Percentiles rank a stretch among this genome's conserved stretches.
phyloP scores from a whole-genome alignment of 2,797 vertebrate species.

The Rousettus madagascariensis region DNA sequence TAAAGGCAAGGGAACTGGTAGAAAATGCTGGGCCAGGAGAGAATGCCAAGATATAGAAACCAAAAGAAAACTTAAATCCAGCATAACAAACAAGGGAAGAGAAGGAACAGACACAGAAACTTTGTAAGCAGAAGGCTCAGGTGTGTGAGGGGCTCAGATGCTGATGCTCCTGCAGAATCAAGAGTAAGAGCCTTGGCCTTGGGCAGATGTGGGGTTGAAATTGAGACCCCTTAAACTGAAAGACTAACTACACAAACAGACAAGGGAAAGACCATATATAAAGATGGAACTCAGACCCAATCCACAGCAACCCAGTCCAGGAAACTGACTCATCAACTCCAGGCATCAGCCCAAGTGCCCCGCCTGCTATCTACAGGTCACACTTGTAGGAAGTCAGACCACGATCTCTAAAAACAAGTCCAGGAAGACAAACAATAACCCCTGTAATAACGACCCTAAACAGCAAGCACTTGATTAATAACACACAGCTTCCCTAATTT shows the following conservation, averaged over 20 bases:
- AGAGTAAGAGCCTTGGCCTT: not conserved
- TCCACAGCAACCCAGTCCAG: not conserved
- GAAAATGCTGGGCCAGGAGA: not conserved
- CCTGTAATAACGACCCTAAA: not conserved
- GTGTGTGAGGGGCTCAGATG: not conserved
- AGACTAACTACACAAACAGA: not conserved
- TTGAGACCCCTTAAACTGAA: not conserved
- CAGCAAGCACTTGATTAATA: not conserved
- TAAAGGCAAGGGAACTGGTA: not conserved
- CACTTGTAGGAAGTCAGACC: not conserved
- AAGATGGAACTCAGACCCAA: not conserved
- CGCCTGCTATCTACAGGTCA: too few species aligned
- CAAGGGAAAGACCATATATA: accelerated
- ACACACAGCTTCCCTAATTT: not conserved
- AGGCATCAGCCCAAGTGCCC: not conserved
- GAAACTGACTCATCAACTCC: not conserved
- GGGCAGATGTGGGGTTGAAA: not conserved
- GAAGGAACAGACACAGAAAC: not conserved
- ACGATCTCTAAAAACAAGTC: not conserved
- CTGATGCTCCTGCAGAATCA: not conserved
- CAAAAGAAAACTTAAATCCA: not conserved
- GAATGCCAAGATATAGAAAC: not conserved
- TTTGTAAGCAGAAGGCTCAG: accelerated
- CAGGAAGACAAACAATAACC: not conserved
- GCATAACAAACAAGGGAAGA: not conserved